phyloP scores from a whole-genome alignment of 2,888 invertebrate species.

The Barypeithes pellucidus region DNA sequence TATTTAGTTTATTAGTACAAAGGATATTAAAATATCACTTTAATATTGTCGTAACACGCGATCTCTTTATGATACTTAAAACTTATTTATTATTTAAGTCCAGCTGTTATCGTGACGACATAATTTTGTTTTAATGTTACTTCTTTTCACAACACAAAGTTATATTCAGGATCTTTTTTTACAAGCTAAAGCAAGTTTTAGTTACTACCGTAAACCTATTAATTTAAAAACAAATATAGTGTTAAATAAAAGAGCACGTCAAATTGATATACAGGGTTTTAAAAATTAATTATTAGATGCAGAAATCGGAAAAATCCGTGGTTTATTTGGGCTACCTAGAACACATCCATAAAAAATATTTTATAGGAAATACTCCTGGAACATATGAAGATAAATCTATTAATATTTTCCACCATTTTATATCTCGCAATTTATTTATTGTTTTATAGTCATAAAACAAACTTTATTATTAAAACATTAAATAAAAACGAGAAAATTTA shows the following conservation, averaged over 20 bases:
- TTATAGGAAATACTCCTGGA: too few relatives aligned
- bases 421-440: constrained; percentile 10
- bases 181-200: neutral
- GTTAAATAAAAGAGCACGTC: too few relatives aligned
- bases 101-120: constrained; percentile 21
- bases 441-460: constrained; percentile 31
- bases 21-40: constrained; percentile 27
- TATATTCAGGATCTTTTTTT: neutral
- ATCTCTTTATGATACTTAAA: constrained; percentile 26
- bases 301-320: too few relatives aligned
- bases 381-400: constrained; percentile 10
- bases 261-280: too few relatives aligned
- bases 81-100: constrained; percentile 21
- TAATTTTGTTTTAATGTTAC: constrained; percentile 17
- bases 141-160: neutral
- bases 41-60: constrained; percentile 13
- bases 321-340: too few relatives aligned
- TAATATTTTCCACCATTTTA: constrained; percentile 30
- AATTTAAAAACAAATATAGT: too few relatives aligned
- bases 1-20: constrained; percentile 10
- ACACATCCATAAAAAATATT: too few relatives aligned
- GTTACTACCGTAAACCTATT: too few relatives aligned
- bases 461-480: constrained; percentile 42
- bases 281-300: too few relatives aligned
- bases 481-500: constrained; percentile 41